Base-by-base conservation (phyloP, 2,113 vertebrate species). In the Nothocercus nigrocapillus region DNA sequence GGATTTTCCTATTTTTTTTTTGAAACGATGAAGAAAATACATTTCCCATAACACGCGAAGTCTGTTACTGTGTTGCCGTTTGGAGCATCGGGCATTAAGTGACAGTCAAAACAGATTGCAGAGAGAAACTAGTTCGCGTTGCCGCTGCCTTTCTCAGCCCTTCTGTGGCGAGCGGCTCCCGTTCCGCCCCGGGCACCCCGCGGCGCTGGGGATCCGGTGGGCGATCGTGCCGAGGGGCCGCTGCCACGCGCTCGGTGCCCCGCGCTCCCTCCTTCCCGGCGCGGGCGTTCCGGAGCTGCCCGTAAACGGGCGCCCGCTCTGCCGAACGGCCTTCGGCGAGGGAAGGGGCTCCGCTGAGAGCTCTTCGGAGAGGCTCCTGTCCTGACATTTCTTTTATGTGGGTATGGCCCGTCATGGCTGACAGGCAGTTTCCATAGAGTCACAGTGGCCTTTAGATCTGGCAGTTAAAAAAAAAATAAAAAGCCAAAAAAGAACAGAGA, bases 321-420 rank as follows among this genome's bases (percentile, higher is more conserved):
- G 2, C 36, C 63, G 24, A 56, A 45, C 75, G 62, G 90, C 82
- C 51, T 92, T 92, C 53, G 11, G 27, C 75, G 90, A 88, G 77
- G 22, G 47, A 77, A 85, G 91, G 73, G 78, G 12, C 47, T 88
- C 88, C 27, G 1, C 47, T 58, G 66, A 88, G 77, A 70, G 49
- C 86, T 93, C 0, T 2, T 86, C 54, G 72, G 70, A 78, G 45
- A 73, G 27, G 34, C 62, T 89, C 4, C 81, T 76, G 62, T 76
- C 85, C 49, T 96, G 95, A 96, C 93, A 95, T 94, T 95, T 96
- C 77, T 87, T 96, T 95, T 96, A 92, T 92, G 73, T 66, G 63
- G 83, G 77, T 82, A 69, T 70, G 74, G 94, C 27, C 90, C 14
- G 5, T 86, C 88, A 86, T 74, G 79, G 69, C 58, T 94, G 85